Evolutionary conservation across 2,797 vertebrate genomes (phyloP), one percentile per base, ranked within the genome.

Genomic region (Sebastes steindachneri): DNA sequence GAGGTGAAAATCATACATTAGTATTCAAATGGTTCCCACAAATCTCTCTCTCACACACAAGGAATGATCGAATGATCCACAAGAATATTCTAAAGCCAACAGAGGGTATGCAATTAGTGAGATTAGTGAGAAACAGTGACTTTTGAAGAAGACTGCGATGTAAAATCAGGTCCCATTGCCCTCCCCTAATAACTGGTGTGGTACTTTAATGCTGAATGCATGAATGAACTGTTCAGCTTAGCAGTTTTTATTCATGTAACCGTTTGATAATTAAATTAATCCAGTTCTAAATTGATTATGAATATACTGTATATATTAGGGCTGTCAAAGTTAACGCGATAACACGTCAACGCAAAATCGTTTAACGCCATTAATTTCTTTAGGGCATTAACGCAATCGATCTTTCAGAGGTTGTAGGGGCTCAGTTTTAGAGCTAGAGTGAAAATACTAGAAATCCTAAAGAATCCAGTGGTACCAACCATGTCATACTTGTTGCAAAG

Each of bases 51-150:
- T 73, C 73, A 33, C 78, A 79, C 78, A 71, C 58, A 4, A 73
- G 63, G 74, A 84, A 70, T 90, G 89, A 95, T 91, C 29, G 84
- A 93, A 84, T 87, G 86, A 93, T 90, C 84, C 75, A n/a, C 63
- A 35, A 71, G 75, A 93, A 89, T 83, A 86, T 79, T 86, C 29
- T 17, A 84, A 91, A 48, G 45, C 93, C 84, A 94, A 90, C 25
- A 55, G 12, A 45, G 31, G 73, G 37, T 29, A 14, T 48, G n/a
- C 57, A 29, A 69, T 41, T 26, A 3, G 15, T 10, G 51, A 25
- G 12, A 73, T 37, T 15, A 6, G n/a, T 37, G 26, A 73, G 41
- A 55, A 33, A 66, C n/a, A 11, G 14, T 77, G 73, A 51, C 26
- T 45, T 55, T 73, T n/a, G 14, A 68, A 66, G 19, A 48, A 59